These are phyloP conservation scores for Bovichtus variegatus DNA, from an alignment of 2,797 vertebrate genomes.

Conservation along the genomic window DNA sequence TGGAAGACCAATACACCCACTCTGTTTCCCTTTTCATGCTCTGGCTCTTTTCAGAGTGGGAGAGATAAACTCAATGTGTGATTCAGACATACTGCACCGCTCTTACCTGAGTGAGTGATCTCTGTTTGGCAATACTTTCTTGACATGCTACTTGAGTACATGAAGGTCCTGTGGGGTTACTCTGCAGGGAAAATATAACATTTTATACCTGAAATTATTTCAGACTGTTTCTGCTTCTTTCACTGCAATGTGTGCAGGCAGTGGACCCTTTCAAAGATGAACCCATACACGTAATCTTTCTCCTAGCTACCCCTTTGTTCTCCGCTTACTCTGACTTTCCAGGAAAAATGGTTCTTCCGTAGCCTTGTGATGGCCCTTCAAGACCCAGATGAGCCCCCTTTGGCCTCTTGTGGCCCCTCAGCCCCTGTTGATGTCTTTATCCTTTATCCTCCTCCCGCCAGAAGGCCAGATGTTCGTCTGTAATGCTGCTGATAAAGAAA, in stretches of 20 bases:
- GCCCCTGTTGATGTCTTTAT: slow-evolving; percentile 77
- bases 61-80: slow-evolving; percentile 11
- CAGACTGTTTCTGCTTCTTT: slow-evolving; percentile 9
- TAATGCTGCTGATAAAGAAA: slow-evolving; percentile 57
- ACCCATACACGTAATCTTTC: slow-evolving; percentile 24
- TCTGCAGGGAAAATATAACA: not conserved
- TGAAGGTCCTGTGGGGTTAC: not conserved
- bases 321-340: slow-evolving; percentile 40
- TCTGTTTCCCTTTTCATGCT: not conserved
- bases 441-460: slow-evolving; percentile 62
- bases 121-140: not conserved
- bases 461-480: slow-evolving; percentile 72
- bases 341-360: slow-evolving; percentile 43
- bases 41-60: slow-evolving; percentile 7
- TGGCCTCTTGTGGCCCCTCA: slow-evolving; percentile 67
- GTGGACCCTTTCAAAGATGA: slow-evolving; percentile 19
- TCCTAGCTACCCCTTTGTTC: slow-evolving; percentile 51
- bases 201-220: not conserved
- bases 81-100: not conserved
- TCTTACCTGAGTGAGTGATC: not conserved
- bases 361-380: slow-evolving; percentile 54
- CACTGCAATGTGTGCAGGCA: not conserved
- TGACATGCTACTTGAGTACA: not conserved
- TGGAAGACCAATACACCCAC: slow-evolving; percentile 31
- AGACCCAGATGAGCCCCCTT: slow-evolving; percentile 50